phyloP scores from a whole-genome alignment of 2,797 vertebrate species.

The Sebastes itinus region DNA sequence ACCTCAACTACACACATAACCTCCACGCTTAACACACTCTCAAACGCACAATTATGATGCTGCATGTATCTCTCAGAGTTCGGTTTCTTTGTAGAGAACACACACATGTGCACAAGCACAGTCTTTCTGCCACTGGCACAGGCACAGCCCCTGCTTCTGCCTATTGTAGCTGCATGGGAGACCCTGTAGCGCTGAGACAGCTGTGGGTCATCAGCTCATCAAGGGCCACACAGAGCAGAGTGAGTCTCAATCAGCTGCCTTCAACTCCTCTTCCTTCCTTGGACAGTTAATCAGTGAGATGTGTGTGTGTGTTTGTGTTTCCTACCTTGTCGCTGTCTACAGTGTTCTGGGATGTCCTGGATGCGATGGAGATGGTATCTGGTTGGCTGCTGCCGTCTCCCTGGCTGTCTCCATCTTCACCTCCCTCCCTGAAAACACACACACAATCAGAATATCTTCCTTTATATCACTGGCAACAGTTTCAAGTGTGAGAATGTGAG shows the following conservation, averaged over 20 bases:
- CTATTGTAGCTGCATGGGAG: conserved; percentile 59
- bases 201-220: conserved; percentile 64
- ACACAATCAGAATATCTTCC: not conserved
- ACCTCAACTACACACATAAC: not conserved
- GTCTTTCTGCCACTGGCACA: not conserved
- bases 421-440: conserved; percentile 85
- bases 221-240: not conserved
- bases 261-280: not conserved
- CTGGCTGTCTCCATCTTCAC: conserved; percentile 95
- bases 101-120: not conserved
- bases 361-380: conserved; percentile 97
- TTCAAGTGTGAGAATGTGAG: not conserved
- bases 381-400: conserved; percentile 97
- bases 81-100: not conserved
- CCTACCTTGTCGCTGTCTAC: conserved; percentile 98
- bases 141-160: conserved; percentile 67
- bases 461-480: not conserved
- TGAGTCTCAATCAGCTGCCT: conserved; percentile 13
- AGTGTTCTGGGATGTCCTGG: conserved; percentile 97
- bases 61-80: not conserved
- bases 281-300: not conserved
- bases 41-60: not conserved
- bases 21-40: not conserved
- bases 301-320: not conserved
- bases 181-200: conserved; percentile 72